Percentiles rank a stretch among this genome's conserved stretches.
phyloP scores from a whole-genome alignment of 2,888 invertebrate genomes.

The Nipponacmea schrenckii region DNA sequence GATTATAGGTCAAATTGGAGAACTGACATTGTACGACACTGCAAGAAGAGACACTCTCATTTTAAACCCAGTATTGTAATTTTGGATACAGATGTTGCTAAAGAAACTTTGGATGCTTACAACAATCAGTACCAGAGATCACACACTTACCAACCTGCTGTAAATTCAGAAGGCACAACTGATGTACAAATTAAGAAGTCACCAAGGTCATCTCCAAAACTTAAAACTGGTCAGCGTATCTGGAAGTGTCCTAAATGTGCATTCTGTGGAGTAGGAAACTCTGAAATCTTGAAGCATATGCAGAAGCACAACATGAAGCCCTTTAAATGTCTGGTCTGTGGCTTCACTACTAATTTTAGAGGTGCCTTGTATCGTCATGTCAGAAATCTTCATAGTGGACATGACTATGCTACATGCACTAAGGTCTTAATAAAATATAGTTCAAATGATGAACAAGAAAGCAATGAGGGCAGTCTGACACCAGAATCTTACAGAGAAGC shows the following conservation, averaged over 20 bases:
- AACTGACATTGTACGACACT: constrained; percentile 96
- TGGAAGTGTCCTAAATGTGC: constrained; percentile 91
- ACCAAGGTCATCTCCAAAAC: constrained; percentile 15
- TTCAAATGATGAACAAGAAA: constrained; percentile 1
- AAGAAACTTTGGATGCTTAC: constrained; percentile 49
- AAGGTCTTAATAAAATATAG: constrained; percentile 40
- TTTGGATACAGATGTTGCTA: constrained; percentile 50
- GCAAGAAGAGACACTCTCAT: constrained; percentile 72
- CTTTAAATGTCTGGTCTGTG: constrained; percentile 64
- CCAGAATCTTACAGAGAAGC: constrained; percentile 23
- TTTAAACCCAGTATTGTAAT: constrained; percentile 42
- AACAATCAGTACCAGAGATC: constrained; percentile 30
- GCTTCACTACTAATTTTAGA: constrained; percentile 65
- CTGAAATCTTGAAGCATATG: constrained; percentile 58
- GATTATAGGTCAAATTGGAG: constrained; percentile 95
- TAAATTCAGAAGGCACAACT: not conserved
- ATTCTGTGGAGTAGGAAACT: constrained; percentile 70
- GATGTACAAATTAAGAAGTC: not conserved
- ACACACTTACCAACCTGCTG: not conserved
- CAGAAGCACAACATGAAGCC: constrained; percentile 54
- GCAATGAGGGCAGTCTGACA: not conserved
- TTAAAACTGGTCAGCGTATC: constrained; percentile 29
- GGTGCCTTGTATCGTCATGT: constrained; percentile 66
- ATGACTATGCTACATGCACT: constrained; percentile 42
- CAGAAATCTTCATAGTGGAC: constrained; percentile 43